These are phyloP conservation scores for Cheilosia variabilis DNA, from an alignment of 2,888 invertebrate species.

Conservation along the genomic window DNA sequence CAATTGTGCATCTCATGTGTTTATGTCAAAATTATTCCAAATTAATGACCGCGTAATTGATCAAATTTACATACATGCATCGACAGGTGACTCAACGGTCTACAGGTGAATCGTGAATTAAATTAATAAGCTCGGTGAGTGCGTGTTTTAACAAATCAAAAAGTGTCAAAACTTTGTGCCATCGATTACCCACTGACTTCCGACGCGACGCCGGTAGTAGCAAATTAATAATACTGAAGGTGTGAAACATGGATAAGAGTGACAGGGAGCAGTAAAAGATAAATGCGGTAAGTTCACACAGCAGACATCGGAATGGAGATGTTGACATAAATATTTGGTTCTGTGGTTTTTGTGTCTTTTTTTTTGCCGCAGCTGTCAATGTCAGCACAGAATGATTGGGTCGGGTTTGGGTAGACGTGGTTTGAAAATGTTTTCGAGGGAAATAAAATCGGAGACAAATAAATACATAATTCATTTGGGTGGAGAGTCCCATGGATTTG, in stretches of 20 bases:
- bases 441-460: neutral
- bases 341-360: neutral
- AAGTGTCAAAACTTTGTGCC: conserved; percentile 47
- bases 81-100: neutral
- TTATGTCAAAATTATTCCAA: conserved; percentile 2
- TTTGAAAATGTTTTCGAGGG: neutral
- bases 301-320: conserved; percentile 3
- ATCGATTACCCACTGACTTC: conserved; percentile 21
- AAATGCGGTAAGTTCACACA: conserved; percentile 40
- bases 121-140: neutral
- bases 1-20: conserved; percentile 15
- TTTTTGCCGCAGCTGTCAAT: neutral
- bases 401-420: neutral
- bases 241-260: conserved; percentile 32
- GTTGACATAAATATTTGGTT: conserved; percentile 18
- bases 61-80: conserved; percentile 21
- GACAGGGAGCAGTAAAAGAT: conserved; percentile 8
- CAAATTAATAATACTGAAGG: conserved; percentile 15
- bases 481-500: neutral
- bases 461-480: conserved; percentile 7
- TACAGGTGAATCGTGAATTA: neutral
- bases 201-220: neutral
- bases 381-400: neutral
- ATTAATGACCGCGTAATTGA: conserved; percentile 18
- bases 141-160: conserved; percentile 21